Conservation (phyloP, 2,797 vertebrate species). For the Tenualosa ilisha region DNA sequence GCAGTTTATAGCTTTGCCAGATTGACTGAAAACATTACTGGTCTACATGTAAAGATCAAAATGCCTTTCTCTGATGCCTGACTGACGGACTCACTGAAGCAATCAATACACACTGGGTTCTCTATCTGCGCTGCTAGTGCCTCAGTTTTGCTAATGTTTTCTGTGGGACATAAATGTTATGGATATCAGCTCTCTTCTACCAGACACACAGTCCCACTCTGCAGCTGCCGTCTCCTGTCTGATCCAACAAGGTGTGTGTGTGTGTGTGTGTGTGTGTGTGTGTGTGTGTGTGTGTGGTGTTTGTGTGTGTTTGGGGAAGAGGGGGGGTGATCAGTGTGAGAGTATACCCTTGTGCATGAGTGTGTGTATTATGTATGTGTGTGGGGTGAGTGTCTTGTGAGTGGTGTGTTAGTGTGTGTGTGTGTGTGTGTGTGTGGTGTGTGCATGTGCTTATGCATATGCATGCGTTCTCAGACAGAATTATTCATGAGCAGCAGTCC, state of each 20-base stretch:
- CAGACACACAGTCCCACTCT: neutral
- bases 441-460: neutral
- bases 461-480: conserved; percentile 28
- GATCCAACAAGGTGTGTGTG: neutral
- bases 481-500: conserved; percentile 17
- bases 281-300: conserved; percentile 9
- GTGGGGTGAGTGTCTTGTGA: neutral
- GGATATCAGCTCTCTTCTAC: neutral
- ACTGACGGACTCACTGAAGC: too few relatives aligned
- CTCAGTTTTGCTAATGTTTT: neutral
- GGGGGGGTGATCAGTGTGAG: neutral
- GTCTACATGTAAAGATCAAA: neutral
- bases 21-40: neutral
- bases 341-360: neutral
- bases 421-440: neutral
- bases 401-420: neutral
- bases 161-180: neutral
- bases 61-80: too few relatives aligned
- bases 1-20: neutral
- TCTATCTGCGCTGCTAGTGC: neutral
- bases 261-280: conserved; percentile 7
- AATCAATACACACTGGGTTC: too few relatives aligned
- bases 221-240: conserved; percentile 11
- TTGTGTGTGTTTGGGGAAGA: neutral
- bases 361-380: neutral